Conservation (phyloP, 1,140 invertebrate genomes). For the Saccostrea cuccullata region DNA sequence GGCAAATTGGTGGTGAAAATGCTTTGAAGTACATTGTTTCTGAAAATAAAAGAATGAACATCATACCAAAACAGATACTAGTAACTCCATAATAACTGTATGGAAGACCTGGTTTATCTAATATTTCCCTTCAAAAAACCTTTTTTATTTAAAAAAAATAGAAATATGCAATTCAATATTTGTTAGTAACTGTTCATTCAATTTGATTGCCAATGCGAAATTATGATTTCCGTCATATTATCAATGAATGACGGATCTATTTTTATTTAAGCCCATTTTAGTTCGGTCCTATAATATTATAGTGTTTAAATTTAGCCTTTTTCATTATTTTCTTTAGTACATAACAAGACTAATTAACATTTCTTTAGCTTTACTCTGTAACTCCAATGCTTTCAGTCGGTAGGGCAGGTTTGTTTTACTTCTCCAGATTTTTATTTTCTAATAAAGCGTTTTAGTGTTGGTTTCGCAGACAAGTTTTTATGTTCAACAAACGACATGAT, state of each 20-base stretch:
- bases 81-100: no score
- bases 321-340: background rate
- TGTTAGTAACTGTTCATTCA: background rate
- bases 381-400: background rate
- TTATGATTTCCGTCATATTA: background rate
- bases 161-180: background rate
- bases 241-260: background rate
- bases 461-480: constrained; percentile 42
- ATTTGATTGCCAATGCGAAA: constrained; percentile 9
- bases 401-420: constrained; percentile 17
- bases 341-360: constrained; percentile 17
- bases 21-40: no score
- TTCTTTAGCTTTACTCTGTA: background rate
- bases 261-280: background rate
- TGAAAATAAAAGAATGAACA: no score
- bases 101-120: no score
- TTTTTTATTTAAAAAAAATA: no score
- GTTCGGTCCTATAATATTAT: background rate
- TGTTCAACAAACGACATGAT: constrained; percentile 36
- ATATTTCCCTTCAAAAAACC: no score
- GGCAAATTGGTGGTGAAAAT: no score
- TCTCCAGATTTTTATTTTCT: constrained; percentile 12
- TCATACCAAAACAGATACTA: no score
- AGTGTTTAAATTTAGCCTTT: background rate
- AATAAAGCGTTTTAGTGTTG: constrained; percentile 36